Conservation (phyloP, 30 jellyfish, hydroid and myxozoan species). For the Pelagia noctiluca region DNA sequence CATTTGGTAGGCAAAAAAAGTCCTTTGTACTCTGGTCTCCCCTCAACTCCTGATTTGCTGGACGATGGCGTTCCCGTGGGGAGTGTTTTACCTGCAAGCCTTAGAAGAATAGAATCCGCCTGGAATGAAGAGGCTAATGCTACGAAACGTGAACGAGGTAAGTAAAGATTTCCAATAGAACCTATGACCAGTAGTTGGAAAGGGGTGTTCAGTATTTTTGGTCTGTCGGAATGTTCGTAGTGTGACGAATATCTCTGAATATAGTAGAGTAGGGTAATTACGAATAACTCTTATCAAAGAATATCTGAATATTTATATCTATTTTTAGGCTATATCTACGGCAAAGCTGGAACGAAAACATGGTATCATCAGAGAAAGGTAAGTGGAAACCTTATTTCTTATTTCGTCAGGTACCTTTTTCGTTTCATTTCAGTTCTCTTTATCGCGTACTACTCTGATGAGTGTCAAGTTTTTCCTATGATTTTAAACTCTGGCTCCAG, state of each 20-base stretch:
- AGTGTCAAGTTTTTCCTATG: no score
- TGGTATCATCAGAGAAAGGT: conserved; percentile 60
- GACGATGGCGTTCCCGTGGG: conserved; percentile 41
- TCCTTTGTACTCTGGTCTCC: conserved; percentile 30
- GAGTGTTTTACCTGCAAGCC: conserved; percentile 56
- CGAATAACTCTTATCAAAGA: not conserved
- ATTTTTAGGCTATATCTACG: conserved; percentile 62
- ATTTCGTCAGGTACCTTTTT: no score
- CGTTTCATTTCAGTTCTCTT: no score
- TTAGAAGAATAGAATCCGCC: conserved; percentile 67
- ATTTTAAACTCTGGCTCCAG: no score
- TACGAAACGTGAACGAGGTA: conserved; percentile 86
- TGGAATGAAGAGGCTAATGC: conserved; percentile 81
- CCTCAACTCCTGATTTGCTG: conserved; percentile 3
- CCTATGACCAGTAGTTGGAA: no score
- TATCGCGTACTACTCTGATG: no score
- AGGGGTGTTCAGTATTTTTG: no score
- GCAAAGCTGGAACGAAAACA: conserved; percentile 71
- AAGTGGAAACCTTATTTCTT: no score
- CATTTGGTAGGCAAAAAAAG: conserved; percentile 18
- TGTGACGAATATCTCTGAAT: no score
- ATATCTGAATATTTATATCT: not conserved
- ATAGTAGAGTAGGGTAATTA: no score
- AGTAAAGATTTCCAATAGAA: not conserved
- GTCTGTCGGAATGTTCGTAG: no score